Percentiles rank a stretch among this genome's conserved stretches.
Evolutionary conservation across 2,113 vertebrate species (phyloP).

Genomic region (Thermophis baileyi): DNA sequence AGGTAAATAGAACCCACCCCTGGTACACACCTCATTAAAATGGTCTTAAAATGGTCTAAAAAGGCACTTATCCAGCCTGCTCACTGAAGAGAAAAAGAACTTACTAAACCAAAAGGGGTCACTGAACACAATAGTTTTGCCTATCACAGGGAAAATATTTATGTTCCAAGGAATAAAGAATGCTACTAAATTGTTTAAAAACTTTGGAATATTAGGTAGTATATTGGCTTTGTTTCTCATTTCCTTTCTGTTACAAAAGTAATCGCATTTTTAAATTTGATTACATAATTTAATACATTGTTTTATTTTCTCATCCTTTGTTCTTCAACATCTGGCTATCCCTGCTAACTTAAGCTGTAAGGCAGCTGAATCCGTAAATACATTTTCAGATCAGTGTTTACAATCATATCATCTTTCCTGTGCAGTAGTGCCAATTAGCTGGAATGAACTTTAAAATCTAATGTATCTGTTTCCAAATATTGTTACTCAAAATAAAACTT

Average conservation of each 20-base stretch:
- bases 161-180: constrained; percentile 32
- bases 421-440: not conserved
- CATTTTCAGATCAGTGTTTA: not conserved
- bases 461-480: not conserved
- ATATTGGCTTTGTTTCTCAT: not conserved
- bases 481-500: not conserved
- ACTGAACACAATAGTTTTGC: not conserved
- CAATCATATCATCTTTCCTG: not conserved
- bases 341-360: not conserved
- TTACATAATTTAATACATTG: not conserved
- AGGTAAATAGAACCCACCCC: too few species aligned
- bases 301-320: not conserved
- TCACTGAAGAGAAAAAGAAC: not conserved
- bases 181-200: constrained; percentile 34
- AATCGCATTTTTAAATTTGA: not conserved
- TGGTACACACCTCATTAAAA: not conserved
- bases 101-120: not conserved
- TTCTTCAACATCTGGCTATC: not conserved
- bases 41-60: too few species aligned
- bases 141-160: not conserved
- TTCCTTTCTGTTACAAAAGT: not conserved
- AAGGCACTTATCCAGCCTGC: not conserved
- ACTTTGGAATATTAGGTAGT: not conserved
- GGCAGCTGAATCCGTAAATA: not conserved
- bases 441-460: not conserved